These are phyloP conservation scores for Ammodytes dubius DNA, from an alignment of 2,113 vertebrate genomes.

Conservation along the genomic window DNA sequence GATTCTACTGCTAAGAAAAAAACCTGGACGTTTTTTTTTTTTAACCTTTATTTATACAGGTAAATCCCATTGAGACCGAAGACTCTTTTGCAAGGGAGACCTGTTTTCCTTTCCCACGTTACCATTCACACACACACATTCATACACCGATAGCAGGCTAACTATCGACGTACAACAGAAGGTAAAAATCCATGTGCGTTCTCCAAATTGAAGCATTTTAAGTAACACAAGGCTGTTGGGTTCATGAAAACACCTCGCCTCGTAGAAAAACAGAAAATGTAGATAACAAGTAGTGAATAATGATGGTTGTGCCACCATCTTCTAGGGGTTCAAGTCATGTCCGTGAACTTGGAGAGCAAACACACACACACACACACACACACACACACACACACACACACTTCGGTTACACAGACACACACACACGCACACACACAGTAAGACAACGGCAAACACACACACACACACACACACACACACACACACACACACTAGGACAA, in stretches of 20 bases:
- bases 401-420: conserved; percentile 18
- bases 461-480: conserved; percentile 12
- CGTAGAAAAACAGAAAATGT: conserved; percentile 11
- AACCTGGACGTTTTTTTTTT: no score
- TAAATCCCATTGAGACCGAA: no score
- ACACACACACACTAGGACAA: conserved; percentile 11
- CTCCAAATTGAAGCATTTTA: not conserved
- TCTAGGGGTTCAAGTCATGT: not conserved
- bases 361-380: not conserved
- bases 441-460: conserved; percentile 10
- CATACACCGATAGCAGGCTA: no score
- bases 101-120: no score
- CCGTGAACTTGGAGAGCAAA: conserved; percentile 23
- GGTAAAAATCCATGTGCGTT: no score
- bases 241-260: conserved; percentile 5
- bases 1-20: no score
- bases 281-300: not conserved
- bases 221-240: not conserved
- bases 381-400: conserved; percentile 17
- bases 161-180: no score
- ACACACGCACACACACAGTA: not conserved
- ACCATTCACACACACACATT: no score
- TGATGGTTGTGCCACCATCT: not conserved
- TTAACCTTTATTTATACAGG: no score
- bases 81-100: no score